phyloP scores from a whole-genome alignment of 2,113 vertebrate species.

The Larimichthys crocea region DNA sequence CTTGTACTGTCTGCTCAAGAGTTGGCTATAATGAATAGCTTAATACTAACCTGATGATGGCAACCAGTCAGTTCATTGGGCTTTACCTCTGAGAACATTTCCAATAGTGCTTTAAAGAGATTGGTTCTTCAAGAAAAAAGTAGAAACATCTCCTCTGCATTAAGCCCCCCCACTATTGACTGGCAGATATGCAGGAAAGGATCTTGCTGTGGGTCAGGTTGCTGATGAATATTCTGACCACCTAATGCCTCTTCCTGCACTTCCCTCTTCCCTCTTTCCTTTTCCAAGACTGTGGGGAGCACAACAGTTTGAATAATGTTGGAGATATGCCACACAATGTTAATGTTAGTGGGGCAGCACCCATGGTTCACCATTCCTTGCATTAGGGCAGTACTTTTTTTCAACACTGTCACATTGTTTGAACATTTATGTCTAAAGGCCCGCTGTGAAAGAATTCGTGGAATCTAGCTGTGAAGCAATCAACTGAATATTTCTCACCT shows the following conservation, averaged over 20 bases:
- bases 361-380: conserved; percentile 31
- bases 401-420: too few species aligned
- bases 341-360: conserved; percentile 18
- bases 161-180: background rate
- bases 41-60: conserved; percentile 12
- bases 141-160: conserved; percentile 12
- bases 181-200: conserved; percentile 14
- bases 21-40: conserved; percentile 32
- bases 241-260: background rate
- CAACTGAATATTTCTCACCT: too few species aligned
- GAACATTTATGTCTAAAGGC: too few species aligned
- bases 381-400: background rate
- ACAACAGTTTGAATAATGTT: background rate
- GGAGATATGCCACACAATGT: conserved; percentile 28
- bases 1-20: background rate
- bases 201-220: conserved; percentile 18
- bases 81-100: conserved; percentile 14
- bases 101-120: background rate
- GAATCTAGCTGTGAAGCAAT: too few species aligned
- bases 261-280: background rate
- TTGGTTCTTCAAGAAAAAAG: background rate
- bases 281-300: background rate
- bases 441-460: too few species aligned
- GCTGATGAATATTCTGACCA: conserved; percentile 21
- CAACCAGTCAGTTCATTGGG: background rate